A percentile compares a stretch with the other conserved stretches of the same genome.
phyloP scores from a whole-genome alignment of 2,888 invertebrate genomes.

The Dolichopus griseipennis region DNA sequence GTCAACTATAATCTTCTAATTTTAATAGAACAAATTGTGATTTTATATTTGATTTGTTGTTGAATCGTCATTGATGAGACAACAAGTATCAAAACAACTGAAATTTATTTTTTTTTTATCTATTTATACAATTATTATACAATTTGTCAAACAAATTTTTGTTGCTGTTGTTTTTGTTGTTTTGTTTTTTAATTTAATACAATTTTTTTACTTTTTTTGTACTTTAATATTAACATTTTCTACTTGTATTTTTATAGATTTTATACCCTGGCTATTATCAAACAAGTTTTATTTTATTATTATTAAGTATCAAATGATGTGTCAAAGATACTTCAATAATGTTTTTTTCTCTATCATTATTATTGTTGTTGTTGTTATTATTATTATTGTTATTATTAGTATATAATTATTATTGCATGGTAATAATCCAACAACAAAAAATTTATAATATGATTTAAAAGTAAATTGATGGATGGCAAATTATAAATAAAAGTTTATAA shows the following conservation, averaged over 20 bases:
- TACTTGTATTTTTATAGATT: too few species aligned
- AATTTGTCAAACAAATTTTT: neutral
- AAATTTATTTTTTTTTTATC: too few species aligned
- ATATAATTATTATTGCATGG: neutral
- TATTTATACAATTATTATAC: neutral
- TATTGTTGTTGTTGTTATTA: neutral
- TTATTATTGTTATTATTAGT: neutral
- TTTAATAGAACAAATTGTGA: too few species aligned
- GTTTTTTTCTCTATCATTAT: neutral
- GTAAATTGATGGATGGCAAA: neutral
- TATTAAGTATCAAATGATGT: neutral
- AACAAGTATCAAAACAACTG: too few species aligned
- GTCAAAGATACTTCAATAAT: neutral
- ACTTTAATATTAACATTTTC: too few species aligned
- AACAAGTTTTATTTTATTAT: neutral
- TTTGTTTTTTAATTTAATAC: neutral
- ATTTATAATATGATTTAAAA: neutral
- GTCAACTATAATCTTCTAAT: too few species aligned
- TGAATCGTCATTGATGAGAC: too few species aligned
- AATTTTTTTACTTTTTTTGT: neutral
- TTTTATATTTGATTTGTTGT: too few species aligned
- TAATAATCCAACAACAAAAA: neutral
- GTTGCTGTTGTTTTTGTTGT: too few species aligned
- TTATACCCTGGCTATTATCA: too few species aligned
- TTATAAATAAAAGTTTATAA: neutral